phyloP scores from a whole-genome alignment of 2,797 vertebrate species.

The Sebastes iracundus region DNA sequence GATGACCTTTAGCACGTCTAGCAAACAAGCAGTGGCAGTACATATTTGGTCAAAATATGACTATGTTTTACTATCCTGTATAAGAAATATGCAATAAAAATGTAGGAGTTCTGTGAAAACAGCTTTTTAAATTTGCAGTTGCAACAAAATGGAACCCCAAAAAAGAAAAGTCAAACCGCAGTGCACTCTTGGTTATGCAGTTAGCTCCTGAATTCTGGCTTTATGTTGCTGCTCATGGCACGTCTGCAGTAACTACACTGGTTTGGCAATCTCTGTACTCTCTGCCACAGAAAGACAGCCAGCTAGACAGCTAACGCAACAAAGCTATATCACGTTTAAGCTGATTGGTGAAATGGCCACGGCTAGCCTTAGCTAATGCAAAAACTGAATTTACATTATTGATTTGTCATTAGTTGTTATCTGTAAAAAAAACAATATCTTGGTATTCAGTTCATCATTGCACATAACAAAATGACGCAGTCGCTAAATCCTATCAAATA shows the following conservation, averaged over 20 bases:
- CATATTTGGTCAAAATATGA: background rate
- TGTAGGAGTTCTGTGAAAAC: background rate
- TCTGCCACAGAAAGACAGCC: background rate
- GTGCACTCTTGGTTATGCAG: background rate
- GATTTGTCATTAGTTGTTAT: too few relatives aligned
- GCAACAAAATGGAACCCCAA: background rate
- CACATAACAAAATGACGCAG: too few relatives aligned
- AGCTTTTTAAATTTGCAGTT: background rate
- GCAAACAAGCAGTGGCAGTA: background rate
- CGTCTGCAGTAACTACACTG: background rate
- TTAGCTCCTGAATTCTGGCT: background rate
- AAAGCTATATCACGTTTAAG: background rate
- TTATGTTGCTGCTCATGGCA: background rate
- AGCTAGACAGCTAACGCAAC: background rate
- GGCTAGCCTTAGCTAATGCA: background rate
- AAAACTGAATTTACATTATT: too few relatives aligned
- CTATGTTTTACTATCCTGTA: background rate
- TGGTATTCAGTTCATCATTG: too few relatives aligned
- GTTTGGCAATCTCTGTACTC: background rate
- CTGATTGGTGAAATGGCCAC: background rate
- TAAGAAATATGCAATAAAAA: background rate
- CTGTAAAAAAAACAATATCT: too few relatives aligned
- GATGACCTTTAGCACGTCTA: background rate
- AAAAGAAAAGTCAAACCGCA: background rate
- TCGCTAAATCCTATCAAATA: too few relatives aligned